Evolutionary conservation across 2,113 vertebrate genomes (phyloP).

Genomic region (Acanthisitta chloris): DNA sequence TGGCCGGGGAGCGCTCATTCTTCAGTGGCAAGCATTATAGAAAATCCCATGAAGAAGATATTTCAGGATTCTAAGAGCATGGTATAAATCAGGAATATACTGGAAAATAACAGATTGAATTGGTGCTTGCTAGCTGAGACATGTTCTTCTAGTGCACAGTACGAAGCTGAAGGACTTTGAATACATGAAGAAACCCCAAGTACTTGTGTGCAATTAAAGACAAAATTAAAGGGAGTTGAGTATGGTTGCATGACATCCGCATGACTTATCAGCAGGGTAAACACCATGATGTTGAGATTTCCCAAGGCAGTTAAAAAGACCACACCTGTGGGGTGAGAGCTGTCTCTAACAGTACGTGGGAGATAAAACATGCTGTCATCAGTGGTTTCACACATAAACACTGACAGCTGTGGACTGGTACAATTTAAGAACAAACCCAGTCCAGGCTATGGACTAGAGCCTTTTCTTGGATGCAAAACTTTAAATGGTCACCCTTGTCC

Average conservation of each 20-base stretch:
- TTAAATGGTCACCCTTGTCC: background rate
- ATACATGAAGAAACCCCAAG: background rate
- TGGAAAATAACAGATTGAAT: background rate
- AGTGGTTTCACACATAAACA: background rate
- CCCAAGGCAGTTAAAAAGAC: background rate
- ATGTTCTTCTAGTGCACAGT: background rate
- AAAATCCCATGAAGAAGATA: background rate
- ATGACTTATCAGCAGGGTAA: background rate
- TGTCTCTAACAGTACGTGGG: background rate
- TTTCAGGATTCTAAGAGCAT: background rate
- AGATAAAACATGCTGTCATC: background rate
- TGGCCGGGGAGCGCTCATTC: background rate
- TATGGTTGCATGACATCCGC: background rate
- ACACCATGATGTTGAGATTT: background rate
- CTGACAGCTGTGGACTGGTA: background rate
- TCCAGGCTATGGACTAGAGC: background rate
- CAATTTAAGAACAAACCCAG: background rate
- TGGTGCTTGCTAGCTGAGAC: background rate
- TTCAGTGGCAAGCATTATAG: background rate
- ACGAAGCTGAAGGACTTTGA: background rate
- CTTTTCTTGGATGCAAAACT: background rate
- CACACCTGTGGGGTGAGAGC: background rate
- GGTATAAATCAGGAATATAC: background rate
- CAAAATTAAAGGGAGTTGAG: slow-evolving; percentile 14
- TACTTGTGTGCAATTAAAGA: background rate